Percentiles rank a stretch among this genome's conserved stretches.
These are phyloP conservation scores for Henricia sp. DNA, from an alignment of 53 echinoderm and acorn worm species.

Conservation along the genomic window DNA sequence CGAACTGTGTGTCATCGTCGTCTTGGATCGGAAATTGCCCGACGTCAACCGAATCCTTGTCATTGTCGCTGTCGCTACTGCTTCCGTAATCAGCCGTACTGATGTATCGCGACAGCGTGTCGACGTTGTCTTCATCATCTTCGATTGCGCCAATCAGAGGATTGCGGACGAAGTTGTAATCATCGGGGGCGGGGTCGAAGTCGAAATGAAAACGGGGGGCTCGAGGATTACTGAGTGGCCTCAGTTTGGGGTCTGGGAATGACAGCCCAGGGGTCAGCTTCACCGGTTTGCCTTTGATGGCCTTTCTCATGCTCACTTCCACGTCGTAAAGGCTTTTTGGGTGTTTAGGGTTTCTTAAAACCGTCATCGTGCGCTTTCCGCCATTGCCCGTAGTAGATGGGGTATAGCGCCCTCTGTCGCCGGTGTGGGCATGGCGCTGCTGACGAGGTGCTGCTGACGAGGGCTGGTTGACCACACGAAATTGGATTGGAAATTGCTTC, in stretches of 20 bases:
- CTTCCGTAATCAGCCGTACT: not conserved
- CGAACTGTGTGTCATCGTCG: constrained; percentile 7
- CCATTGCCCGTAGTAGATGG: not conserved
- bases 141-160: not conserved
- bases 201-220: constrained; percentile 25
- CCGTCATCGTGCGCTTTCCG: not conserved
- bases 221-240: not conserved
- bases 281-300: constrained; percentile 11
- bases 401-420: constrained; percentile 20
- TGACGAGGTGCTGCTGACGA: not conserved
- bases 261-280: constrained; percentile 34
- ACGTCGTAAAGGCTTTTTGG: constrained; percentile 32
- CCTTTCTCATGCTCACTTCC: constrained; percentile 16
- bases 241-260: constrained; percentile 30
- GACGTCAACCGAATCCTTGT: not conserved
- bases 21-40: not conserved
- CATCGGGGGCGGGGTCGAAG: constrained; percentile 12
- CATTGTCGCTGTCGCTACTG: constrained; percentile 27
- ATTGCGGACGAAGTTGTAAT: constrained; percentile 27
- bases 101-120: constrained; percentile 5
- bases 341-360: constrained; percentile 28
- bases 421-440: not conserved
- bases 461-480: constrained; percentile 2
- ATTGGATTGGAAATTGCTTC: not conserved
- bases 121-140: not conserved